These are phyloP conservation scores for Liposcelis brunnea DNA, from an alignment of 2,888 invertebrate species.

Conservation along the genomic window DNA sequence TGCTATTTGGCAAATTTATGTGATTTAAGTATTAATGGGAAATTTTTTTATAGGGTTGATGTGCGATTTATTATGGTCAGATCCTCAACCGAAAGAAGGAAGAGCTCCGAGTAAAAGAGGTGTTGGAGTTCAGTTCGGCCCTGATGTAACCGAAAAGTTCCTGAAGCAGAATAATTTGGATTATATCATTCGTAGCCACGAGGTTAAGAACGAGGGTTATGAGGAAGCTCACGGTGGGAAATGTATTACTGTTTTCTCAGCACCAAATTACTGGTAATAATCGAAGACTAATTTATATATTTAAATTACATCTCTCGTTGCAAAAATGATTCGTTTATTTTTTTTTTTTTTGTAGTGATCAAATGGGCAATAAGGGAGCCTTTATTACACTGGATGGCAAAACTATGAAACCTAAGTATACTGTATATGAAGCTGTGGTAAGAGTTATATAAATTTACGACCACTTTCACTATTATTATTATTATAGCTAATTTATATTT, in stretches of 20 bases:
- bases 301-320: too few relatives aligned
- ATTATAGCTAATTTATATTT: constrained; percentile 14
- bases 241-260: constrained; percentile 97
- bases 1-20: not conserved
- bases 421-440: constrained; percentile 89
- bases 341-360: constrained; percentile 55
- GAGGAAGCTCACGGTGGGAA: constrained; percentile 88
- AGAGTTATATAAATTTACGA: constrained; percentile 26
- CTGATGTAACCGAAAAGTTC: constrained; percentile 85
- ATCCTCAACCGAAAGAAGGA: constrained; percentile 82
- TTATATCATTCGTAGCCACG: constrained; percentile 91
- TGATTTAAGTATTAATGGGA: not conserved
- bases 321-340: constrained; percentile 2
- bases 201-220: constrained; percentile 93
- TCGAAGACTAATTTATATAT: not conserved
- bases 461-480: not conserved
- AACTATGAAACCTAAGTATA: constrained; percentile 78
- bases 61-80: constrained; percentile 98
- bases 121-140: constrained; percentile 96
- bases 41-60: constrained; percentile 45
- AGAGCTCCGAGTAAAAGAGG: constrained; percentile 90
- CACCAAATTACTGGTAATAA: constrained; percentile 92
- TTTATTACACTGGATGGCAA: constrained; percentile 88
- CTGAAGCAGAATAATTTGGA: constrained; percentile 70
- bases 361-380: constrained; percentile 97